These are phyloP conservation scores for Chionoecetes opilio DNA, from an alignment of 1,140 invertebrate genomes.

Conservation along the genomic window DNA sequence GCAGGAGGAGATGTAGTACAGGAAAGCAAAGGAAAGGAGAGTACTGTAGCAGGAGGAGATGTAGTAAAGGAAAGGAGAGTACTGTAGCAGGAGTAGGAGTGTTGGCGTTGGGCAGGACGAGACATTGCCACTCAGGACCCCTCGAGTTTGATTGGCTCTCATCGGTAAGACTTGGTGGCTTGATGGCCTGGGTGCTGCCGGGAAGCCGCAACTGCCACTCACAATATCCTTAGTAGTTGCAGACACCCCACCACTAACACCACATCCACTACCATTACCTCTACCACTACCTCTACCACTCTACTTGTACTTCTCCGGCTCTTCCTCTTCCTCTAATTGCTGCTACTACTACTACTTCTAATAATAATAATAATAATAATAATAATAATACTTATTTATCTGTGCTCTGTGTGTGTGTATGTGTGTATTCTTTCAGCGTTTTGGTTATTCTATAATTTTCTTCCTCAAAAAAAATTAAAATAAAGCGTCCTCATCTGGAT, in stretches of 20 bases:
- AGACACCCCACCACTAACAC: not conserved
- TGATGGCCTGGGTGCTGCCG: constrained; percentile 69
- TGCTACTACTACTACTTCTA: not conserved
- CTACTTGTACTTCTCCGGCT: not conserved
- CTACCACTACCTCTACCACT: not conserved
- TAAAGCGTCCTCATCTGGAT: no score
- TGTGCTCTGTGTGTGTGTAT: not conserved
- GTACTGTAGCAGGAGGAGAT: no score
- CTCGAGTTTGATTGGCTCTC: constrained; percentile 42
- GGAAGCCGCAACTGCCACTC: constrained; percentile 64
- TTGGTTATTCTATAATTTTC: no score
- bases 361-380: no score
- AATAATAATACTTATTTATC: not conserved
- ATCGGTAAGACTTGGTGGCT: constrained; percentile 52
- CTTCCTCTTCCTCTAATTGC: not conserved
- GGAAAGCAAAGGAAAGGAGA: no score
- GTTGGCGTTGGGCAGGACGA: not conserved
- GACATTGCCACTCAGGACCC: not conserved
- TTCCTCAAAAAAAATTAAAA: no score
- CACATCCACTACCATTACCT: not conserved
- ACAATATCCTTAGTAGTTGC: constrained; percentile 60
- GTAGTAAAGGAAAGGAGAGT: no score
- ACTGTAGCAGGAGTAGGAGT: no score
- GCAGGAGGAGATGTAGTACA: no score
- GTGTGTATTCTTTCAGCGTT: not conserved